These are phyloP conservation scores for Drosophila kohkoa DNA, from an alignment of 1,140 invertebrate genomes.

Conservation along the genomic window DNA sequence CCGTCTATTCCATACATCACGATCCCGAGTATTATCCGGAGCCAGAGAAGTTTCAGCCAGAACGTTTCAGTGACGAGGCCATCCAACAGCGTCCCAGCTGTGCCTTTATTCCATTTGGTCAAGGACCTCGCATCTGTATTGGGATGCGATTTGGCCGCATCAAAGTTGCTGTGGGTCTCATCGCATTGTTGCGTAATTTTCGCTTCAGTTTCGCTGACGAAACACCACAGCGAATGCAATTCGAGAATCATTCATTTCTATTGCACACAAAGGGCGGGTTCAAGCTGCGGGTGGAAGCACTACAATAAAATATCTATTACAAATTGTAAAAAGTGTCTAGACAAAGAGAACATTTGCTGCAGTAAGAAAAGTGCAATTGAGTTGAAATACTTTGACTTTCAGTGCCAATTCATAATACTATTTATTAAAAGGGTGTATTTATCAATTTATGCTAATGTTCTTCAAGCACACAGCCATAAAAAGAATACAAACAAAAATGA, in stretches of 20 bases:
- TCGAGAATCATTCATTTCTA: slow-evolving; percentile 72
- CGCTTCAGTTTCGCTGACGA: slow-evolving; percentile 56
- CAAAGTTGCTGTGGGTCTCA: slow-evolving; percentile 59
- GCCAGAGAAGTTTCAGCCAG: slow-evolving; percentile 86
- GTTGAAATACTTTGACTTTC: background rate
- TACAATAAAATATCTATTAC: slow-evolving; percentile 7
- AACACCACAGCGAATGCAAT: slow-evolving; percentile 36
- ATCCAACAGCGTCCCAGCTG: slow-evolving; percentile 86
- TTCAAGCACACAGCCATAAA: background rate
- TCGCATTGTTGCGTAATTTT: slow-evolving; percentile 65
- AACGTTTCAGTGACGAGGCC: slow-evolving; percentile 87
- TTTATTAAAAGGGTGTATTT: background rate
- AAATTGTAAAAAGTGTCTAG: background rate
- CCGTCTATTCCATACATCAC: slow-evolving; percentile 85
- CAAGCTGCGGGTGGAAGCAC: slow-evolving; percentile 85
- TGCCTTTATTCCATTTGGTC: slow-evolving; percentile 89
- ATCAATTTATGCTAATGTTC: background rate
- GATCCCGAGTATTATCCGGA: slow-evolving; percentile 87
- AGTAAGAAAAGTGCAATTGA: slow-evolving; percentile 1
- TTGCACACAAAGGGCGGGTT: slow-evolving; percentile 86
- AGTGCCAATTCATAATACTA: background rate
- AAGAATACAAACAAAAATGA: background rate
- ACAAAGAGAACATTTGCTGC: background rate
- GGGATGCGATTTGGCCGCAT: slow-evolving; percentile 84
- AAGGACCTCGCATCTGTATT: slow-evolving; percentile 88